phyloP scores from a whole-genome alignment of 2,797 vertebrate genomes.

The Ciconia nigra region DNA sequence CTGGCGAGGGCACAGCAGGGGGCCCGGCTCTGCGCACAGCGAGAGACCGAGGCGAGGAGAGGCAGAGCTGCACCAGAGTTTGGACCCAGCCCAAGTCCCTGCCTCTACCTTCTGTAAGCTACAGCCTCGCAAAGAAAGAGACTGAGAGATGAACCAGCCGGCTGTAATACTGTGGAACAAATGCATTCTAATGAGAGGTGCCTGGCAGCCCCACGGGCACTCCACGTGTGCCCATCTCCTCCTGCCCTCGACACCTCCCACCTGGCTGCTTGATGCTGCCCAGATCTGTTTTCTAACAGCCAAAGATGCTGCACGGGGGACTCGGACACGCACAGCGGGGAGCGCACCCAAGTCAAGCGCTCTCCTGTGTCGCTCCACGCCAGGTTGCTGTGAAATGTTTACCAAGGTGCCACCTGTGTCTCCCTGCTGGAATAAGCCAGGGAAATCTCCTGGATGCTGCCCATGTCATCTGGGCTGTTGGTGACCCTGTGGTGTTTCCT shows the following conservation, averaged over 20 bases:
- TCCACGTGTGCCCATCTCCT: neutral
- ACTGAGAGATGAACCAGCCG: conserved; percentile 76
- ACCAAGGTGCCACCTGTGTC: neutral
- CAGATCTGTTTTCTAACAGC: neutral
- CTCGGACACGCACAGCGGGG: neutral
- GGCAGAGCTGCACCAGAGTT: conserved; percentile 78
- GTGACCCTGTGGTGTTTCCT: neutral
- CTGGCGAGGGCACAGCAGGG: conserved; percentile 84
- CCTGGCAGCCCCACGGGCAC: conserved; percentile 66
- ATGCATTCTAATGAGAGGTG: conserved; percentile 87
- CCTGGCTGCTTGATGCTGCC: conserved; percentile 63
- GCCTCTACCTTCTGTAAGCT: conserved; percentile 92
- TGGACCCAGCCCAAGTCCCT: conserved; percentile 91
- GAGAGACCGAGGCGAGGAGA: conserved; percentile 70
- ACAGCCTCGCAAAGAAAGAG: conserved; percentile 71
- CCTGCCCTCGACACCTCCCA: conserved; percentile 68
- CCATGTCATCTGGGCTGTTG: neutral
- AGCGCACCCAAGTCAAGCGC: fast-evolving
- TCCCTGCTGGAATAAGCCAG: neutral
- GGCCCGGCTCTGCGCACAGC: conserved; percentile 83
- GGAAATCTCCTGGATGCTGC: neutral
- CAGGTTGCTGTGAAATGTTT: neutral
- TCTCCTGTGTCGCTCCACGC: neutral
- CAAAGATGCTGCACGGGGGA: neutral
- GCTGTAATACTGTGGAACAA: conserved; percentile 88